phyloP scores from a whole-genome alignment of 2,113 vertebrate species.

The Dicaeum eximium region DNA sequence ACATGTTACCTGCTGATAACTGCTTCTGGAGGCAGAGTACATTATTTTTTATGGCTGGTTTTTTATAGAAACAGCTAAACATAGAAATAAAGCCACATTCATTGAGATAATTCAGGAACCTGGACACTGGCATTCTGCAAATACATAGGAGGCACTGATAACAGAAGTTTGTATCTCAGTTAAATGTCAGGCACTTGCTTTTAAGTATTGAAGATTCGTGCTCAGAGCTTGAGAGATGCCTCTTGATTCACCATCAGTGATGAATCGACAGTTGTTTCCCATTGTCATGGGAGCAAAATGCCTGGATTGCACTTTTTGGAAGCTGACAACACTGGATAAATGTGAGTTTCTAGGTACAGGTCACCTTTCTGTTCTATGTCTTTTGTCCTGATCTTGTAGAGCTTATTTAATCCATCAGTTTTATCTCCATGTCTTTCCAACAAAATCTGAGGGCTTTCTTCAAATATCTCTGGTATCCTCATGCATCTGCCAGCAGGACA shows the following conservation, averaged over 20 bases:
- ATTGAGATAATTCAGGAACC: not conserved
- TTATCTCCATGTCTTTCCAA: not conserved
- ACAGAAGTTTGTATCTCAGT: not conserved
- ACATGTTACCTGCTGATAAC: not conserved
- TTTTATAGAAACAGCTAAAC: not conserved
- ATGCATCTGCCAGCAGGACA: not conserved
- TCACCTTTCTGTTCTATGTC: not conserved
- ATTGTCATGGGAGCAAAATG: not conserved
- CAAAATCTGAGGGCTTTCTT: not conserved
- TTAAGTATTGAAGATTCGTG: not conserved
- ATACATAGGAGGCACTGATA: not conserved
- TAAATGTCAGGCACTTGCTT: not conserved
- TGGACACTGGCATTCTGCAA: not conserved
- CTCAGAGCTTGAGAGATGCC: not conserved
- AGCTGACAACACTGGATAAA: not conserved
- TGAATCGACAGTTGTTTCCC: not conserved
- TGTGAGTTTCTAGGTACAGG: not conserved
- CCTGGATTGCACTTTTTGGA: not conserved
- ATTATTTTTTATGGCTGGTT: accelerated
- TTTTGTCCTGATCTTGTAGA: not conserved
- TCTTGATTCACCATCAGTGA: not conserved
- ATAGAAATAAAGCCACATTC: not conserved
- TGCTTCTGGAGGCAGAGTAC: not conserved
- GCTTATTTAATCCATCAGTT: not conserved
- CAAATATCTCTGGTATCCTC: not conserved